These are phyloP conservation scores for Dryadula phaetusa DNA, from an alignment of 2,888 invertebrate species.

Conservation along the genomic window DNA sequence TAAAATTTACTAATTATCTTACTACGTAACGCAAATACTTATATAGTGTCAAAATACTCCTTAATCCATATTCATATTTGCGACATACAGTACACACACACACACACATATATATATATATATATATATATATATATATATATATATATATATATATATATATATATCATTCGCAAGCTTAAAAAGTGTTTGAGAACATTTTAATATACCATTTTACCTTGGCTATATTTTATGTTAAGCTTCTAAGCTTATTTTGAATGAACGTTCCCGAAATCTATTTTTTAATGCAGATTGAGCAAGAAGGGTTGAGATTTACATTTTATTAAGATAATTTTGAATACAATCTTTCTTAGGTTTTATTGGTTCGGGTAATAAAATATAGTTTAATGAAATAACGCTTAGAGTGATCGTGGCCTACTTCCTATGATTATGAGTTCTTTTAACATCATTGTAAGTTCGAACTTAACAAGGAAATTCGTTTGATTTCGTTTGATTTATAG, in stretches of 20 bases:
- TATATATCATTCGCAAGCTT: neutral
- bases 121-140: too few species aligned
- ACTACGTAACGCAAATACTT: too few species aligned
- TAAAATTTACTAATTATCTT: too few species aligned
- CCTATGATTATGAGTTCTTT: neutral
- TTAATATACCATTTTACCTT: slow-evolving; percentile 4
- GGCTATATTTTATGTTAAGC: slow-evolving; percentile 13
- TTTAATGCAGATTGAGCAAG: slow-evolving; percentile 8
- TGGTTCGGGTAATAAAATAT: neutral
- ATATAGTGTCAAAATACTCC: too few species aligned
- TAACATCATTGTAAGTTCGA: too few species aligned
- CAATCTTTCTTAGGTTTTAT: neutral
- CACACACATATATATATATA: too few species aligned
- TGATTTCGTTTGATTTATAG: too few species aligned
- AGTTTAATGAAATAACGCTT: neutral
- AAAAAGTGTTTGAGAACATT: neutral
- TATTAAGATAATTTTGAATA: slow-evolving; percentile 24
- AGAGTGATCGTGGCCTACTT: neutral
- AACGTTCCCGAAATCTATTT: slow-evolving; percentile 14
- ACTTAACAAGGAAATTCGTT: too few species aligned
- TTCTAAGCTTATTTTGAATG: slow-evolving; percentile 14
- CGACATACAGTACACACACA: too few species aligned
- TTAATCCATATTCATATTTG: too few species aligned
- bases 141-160: too few species aligned
- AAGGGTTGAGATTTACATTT: slow-evolving; percentile 28